Conservation (phyloP, 2,797 vertebrate genomes). For the Lacerta bilineata region DNA sequence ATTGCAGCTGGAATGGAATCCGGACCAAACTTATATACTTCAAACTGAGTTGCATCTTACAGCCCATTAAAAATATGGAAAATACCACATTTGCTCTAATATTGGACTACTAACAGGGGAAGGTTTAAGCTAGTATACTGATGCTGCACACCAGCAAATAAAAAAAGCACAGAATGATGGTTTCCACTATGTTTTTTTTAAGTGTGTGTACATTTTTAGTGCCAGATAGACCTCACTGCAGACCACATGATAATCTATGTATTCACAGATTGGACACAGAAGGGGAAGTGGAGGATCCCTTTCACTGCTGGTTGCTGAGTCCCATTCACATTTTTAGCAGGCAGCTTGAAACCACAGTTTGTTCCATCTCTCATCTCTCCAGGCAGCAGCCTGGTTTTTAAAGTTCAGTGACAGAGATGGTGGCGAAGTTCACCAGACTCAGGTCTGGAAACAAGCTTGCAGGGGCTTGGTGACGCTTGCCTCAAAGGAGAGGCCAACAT, state of each 20-base stretch:
- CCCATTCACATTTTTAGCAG: not conserved
- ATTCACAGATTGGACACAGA: not conserved
- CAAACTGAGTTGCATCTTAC: not conserved
- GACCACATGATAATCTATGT: not conserved
- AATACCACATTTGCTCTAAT: not conserved
- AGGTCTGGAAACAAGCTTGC: not conserved
- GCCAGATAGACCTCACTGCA: not conserved
- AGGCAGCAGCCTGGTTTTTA: not conserved
- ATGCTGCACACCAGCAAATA: not conserved
- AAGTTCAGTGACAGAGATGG: not conserved
- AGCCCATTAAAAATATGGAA: not conserved
- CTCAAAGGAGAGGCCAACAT: not conserved
- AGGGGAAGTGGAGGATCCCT: not conserved
- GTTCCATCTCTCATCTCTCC: not conserved
- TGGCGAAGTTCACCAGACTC: not conserved
- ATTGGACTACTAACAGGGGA: not conserved
- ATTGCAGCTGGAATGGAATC: constrained; percentile 54
- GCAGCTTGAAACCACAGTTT: not conserved
- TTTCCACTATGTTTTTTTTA: not conserved
- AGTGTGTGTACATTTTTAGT: not conserved
- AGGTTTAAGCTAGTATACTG: not conserved
- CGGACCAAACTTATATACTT: not conserved
- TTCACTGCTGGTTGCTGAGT: not conserved
- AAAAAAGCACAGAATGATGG: not conserved
- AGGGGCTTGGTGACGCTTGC: not conserved